Base-by-base conservation (phyloP, 2,797 vertebrate genomes). In the Mormyrus hasselquistii region DNA sequence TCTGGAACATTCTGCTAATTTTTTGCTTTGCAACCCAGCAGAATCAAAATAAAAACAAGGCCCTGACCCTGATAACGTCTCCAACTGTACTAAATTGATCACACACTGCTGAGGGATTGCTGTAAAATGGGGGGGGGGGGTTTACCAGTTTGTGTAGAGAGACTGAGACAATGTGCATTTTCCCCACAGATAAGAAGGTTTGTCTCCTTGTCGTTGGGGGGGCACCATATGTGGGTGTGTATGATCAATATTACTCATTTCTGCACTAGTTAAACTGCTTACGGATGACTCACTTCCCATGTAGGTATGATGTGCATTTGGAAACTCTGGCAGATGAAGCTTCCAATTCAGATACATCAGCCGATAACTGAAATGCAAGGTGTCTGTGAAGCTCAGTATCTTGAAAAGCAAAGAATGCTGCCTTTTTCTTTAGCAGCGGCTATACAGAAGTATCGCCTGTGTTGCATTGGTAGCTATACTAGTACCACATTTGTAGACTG, bases 201-300 rank as follows among this genome's bases (percentile, higher is more conserved):
- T 76, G 38, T n/a, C 44, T 79, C 38, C 38, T 79, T 79, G 38
- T 79, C 38, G 5, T 79, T 41, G 38, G 73, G n/a, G 38, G 19
- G 16, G 16, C 25, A 79, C 73, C 34, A 41, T 44, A 79, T 44
- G 73, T 79, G 73, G 73, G 38, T n/a, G 38, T n/a, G 25, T n/a
- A 44, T 79, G 38, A 79, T 79, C 73, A 79, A 79, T n/a, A 79
- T 79, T 79, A 79, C 38, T 79, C 73, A 41, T 44, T 79, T 44
- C 34, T 7, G 73, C 16, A 41, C 73, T 79, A 34, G 38, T 44
- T 79, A 79, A 79, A 44, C 38, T 44, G 38, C 73, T 79, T 44
- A 79, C 19, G 1, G 38, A 41, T 44, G 38, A n/a, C 38, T 44
- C 34, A 79, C 38, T 41, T 38, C 4, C 38, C 19, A 44, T 79